phyloP scores from a whole-genome alignment of 1,140 invertebrate species.

The Rhopalosiphum maidis region DNA sequence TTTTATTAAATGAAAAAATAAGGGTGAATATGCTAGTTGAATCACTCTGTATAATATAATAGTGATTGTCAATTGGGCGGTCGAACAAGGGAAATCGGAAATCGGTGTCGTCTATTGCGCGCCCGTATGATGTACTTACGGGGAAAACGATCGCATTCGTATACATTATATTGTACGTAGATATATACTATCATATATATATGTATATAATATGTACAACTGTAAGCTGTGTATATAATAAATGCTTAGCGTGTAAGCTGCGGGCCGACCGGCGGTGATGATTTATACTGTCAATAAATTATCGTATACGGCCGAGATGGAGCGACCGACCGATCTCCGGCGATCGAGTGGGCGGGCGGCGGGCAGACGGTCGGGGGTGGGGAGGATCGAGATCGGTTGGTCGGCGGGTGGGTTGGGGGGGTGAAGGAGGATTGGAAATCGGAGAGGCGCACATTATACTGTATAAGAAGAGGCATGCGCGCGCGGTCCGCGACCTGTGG shows the following conservation, averaged over 20 bases:
- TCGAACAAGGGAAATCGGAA: not conserved
- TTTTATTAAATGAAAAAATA: too few relatives aligned
- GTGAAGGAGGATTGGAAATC: slow-evolving; percentile 23
- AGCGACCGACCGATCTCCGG: not conserved
- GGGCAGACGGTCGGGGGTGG: not conserved
- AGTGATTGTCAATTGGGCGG: not conserved
- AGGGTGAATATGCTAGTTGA: not conserved
- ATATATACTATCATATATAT: not conserved
- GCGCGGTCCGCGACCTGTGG: slow-evolving; percentile 39
- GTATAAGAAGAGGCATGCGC: not conserved
- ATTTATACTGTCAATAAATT: slow-evolving; percentile 57
- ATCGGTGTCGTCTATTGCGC: slow-evolving; percentile 15
- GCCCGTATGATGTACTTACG: not conserved
- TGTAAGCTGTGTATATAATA: not conserved
- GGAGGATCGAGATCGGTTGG: not conserved
- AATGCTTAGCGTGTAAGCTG: slow-evolving; percentile 4
- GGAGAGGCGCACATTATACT: not conserved
- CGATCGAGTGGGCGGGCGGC: not conserved
- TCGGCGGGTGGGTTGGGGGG: not conserved
- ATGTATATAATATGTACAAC: not conserved
- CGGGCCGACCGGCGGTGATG: slow-evolving; percentile 37
- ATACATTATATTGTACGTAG: not conserved
- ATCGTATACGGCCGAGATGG: slow-evolving; percentile 20
- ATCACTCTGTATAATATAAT: not conserved
- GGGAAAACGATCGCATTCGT: slow-evolving; percentile 20